phyloP scores from a whole-genome alignment of 2,113 vertebrate genomes.

The Sphaerodactylus townsendi region DNA sequence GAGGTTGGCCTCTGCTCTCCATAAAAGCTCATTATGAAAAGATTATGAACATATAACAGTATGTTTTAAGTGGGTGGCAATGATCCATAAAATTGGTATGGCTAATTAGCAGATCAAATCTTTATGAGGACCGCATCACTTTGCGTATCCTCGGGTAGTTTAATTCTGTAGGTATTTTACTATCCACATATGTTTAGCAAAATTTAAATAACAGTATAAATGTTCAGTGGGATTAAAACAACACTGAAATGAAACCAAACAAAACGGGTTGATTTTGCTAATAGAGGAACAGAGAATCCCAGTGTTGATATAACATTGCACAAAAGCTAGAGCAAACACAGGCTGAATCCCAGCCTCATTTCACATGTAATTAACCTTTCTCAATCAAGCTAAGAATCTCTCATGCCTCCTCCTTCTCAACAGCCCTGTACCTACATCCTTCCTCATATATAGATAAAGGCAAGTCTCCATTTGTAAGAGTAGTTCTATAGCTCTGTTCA shows the following conservation, averaged over 20 bases:
- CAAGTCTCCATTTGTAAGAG: conserved; percentile 6
- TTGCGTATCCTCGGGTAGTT: conserved; percentile 77
- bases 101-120: conserved; percentile 86
- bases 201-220: conserved; percentile 82
- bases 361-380: conserved; percentile 86
- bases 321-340: conserved; percentile 83
- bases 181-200: conserved; percentile 78
- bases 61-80: conserved; percentile 80
- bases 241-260: conserved; percentile 84
- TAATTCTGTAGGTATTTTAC: conserved; percentile 80
- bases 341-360: conserved; percentile 81
- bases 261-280: conserved; percentile 84
- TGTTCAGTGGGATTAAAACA: conserved; percentile 80
- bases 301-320: conserved; percentile 81
- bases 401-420: conserved; percentile 53
- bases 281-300: conserved; percentile 82
- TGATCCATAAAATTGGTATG: conserved; percentile 84
- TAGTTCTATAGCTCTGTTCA: background rate
- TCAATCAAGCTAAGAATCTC: conserved; percentile 79
- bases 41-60: conserved; percentile 83
- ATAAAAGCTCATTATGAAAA: conserved; percentile 83
- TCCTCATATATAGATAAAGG: conserved; percentile 27
- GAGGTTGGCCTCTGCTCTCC: conserved; percentile 70
- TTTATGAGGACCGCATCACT: conserved; percentile 77
- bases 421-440: conserved; percentile 22